Evolutionary conservation across 2,797 vertebrate species (phyloP).

Genomic region (Oryzias sinensis): DNA sequence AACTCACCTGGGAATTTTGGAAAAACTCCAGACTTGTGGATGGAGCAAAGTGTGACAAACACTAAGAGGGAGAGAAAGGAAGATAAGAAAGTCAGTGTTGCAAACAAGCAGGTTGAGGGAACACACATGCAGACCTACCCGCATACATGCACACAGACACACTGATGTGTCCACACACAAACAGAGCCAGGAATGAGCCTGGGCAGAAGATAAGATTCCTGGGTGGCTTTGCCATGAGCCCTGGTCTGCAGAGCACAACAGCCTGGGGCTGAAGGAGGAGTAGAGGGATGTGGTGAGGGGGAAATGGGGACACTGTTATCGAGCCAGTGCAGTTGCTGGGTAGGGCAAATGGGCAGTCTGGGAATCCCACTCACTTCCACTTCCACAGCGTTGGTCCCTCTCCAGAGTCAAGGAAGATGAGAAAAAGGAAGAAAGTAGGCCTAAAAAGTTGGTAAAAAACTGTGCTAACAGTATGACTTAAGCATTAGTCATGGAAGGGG

Average conservation of each 20-base stretch:
- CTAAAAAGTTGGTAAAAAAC: not conserved
- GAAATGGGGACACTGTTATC: conserved; percentile 69
- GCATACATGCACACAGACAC: conserved; percentile 24
- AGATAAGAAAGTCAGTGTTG: conserved; percentile 12
- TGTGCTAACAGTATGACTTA: too few relatives aligned
- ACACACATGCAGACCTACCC: conserved; percentile 25
- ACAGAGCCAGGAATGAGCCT: conserved; percentile 66
- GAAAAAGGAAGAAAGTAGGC: conserved; percentile 9
- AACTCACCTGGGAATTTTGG: conserved; percentile 28
- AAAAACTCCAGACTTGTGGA: conserved; percentile 25
- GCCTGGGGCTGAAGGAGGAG: conserved; percentile 65
- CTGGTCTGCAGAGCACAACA: conserved; percentile 65
- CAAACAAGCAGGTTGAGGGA: conserved; percentile 33
- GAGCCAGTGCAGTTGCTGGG: conserved; percentile 70
- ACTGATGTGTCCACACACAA: conserved; percentile 33
- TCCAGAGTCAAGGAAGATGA: conserved; percentile 22
- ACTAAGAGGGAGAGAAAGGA: conserved; percentile 7
- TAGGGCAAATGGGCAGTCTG: conserved; percentile 65
- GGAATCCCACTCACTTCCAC: conserved; percentile 59
- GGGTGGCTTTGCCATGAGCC: conserved; percentile 75
- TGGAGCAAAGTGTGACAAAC: conserved; percentile 15
- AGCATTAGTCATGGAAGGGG: too few relatives aligned
- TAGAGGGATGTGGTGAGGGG: conserved; percentile 32
- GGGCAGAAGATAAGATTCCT: conserved; percentile 83
- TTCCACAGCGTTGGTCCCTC: conserved; percentile 35